Conservation (phyloP, 2,888 invertebrate species). For the Metacarcinus magister region DNA sequence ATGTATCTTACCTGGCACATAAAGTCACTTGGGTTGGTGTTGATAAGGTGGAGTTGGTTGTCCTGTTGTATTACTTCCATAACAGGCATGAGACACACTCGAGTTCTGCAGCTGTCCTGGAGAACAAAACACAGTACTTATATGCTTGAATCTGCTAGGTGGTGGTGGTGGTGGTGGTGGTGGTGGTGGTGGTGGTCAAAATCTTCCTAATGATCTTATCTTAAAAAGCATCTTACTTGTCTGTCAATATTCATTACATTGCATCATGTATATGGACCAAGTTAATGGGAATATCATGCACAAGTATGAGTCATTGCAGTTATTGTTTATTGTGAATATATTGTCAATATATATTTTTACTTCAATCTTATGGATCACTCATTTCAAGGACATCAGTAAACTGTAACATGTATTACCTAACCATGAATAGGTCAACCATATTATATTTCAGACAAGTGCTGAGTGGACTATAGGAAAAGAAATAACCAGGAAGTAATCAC, state of each 20-base stretch:
- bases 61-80: not conserved
- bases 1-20: not conserved
- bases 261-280: not conserved
- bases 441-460: not conserved
- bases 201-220: not conserved
- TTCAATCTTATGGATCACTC: not conserved
- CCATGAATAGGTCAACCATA: not conserved
- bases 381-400: not conserved
- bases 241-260: not conserved
- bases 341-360: not conserved
- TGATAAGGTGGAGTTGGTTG: not conserved
- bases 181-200: not conserved
- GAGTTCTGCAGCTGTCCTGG: not conserved
- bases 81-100: not conserved
- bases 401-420: not conserved
- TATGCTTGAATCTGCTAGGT: conserved; percentile 19
- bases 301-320: not conserved
- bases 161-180: not conserved
- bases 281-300: not conserved
- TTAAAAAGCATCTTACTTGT: not conserved
- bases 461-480: not conserved
- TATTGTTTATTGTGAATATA: not conserved
- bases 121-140: not conserved
- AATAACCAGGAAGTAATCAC: not conserved
- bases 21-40: not conserved